A percentile compares a stretch with the other conserved stretches of the same genome.
Evolutionary conservation across 2,797 vertebrate species (phyloP).

Genomic region (Sebastes aleutianus): DNA sequence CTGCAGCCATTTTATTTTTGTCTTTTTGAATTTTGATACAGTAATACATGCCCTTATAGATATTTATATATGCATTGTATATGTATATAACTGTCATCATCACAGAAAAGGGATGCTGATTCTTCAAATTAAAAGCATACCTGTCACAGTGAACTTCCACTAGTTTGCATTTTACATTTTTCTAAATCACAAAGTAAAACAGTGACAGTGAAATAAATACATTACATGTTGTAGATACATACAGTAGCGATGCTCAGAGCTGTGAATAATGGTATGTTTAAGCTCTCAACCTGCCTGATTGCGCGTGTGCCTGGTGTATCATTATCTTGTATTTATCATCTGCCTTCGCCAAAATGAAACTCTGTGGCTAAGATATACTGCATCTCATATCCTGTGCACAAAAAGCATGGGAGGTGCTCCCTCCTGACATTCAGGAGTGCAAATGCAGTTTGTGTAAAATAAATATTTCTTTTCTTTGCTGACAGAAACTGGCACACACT

Average conservation of each 20-base stretch:
- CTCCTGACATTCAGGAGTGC: constrained; percentile 70
- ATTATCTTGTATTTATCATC: constrained; percentile 6
- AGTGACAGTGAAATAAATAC: constrained; percentile 76
- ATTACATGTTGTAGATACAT: constrained; percentile 67
- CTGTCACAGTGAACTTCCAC: constrained; percentile 93
- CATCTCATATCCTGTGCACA: constrained; percentile 52
- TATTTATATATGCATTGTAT: constrained; percentile 88
- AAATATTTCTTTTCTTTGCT: constrained; percentile 46
- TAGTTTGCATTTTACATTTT: constrained; percentile 80
- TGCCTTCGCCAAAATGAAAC: constrained; percentile 22
- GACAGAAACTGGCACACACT: constrained; percentile 43
- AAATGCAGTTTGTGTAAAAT: constrained; percentile 64
- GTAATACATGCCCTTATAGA: constrained; percentile 98
- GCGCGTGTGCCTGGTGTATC: constrained; percentile 20
- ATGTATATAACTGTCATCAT: constrained; percentile 91
- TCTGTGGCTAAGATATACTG: constrained; percentile 33
- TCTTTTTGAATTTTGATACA: constrained; percentile 88
- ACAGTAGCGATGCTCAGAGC: constrained; percentile 64
- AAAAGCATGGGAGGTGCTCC: constrained; percentile 60
- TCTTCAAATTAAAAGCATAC: constrained; percentile 92
- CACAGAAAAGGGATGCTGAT: constrained; percentile 96
- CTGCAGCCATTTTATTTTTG: constrained; percentile 91
- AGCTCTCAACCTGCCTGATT: constrained; percentile 44
- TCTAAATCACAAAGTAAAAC: constrained; percentile 70
- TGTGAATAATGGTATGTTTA: constrained; percentile 59